A percentile compares a stretch with the other conserved stretches of the same genome.
Evolutionary conservation across 2,888 invertebrate genomes (phyloP).

Genomic region (Drosophila meridionalis): DNA sequence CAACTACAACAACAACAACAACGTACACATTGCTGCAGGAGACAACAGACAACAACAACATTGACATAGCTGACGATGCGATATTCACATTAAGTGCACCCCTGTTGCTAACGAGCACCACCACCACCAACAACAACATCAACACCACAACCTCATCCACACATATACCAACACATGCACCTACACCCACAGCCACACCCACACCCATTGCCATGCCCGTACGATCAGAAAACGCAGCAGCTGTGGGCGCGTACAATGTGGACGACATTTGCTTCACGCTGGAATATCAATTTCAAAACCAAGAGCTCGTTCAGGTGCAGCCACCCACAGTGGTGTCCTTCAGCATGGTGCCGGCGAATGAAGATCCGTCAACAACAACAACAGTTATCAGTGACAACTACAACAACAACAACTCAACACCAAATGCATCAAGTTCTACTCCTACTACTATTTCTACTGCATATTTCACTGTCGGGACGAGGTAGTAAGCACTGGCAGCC

Average conservation of each 20-base stretch:
- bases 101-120: slow-evolving; percentile 54
- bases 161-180: slow-evolving; percentile 39
- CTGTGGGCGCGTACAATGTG: slow-evolving; percentile 58
- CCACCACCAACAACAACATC: slow-evolving; percentile 23
- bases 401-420: slow-evolving; percentile 35
- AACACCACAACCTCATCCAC: slow-evolving; percentile 39
- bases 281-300: slow-evolving; percentile 84
- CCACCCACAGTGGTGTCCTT: slow-evolving; percentile 79
- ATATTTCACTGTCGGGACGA: slow-evolving; percentile 76
- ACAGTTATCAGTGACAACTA: slow-evolving; percentile 33
- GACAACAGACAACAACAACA: slow-evolving; percentile 46
- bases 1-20: slow-evolving; percentile 45
- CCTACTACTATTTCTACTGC: slow-evolving; percentile 49
- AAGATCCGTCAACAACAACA: slow-evolving; percentile 36
- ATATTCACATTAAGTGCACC: slow-evolving; percentile 64
- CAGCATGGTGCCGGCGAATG: slow-evolving; percentile 61
- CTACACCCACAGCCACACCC: slow-evolving; percentile 43
- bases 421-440: slow-evolving; percentile 35
- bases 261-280: slow-evolving; percentile 82
- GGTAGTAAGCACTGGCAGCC: slow-evolving; percentile 64
- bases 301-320: slow-evolving; percentile 83
- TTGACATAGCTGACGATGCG: slow-evolving; percentile 54
- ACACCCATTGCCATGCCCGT: slow-evolving; percentile 48
- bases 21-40: slow-evolving; percentile 53
- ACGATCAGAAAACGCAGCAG: slow-evolving; percentile 45